Evolutionary conservation across 2,888 invertebrate species (phyloP).

Genomic region (Athalia cordata): DNA sequence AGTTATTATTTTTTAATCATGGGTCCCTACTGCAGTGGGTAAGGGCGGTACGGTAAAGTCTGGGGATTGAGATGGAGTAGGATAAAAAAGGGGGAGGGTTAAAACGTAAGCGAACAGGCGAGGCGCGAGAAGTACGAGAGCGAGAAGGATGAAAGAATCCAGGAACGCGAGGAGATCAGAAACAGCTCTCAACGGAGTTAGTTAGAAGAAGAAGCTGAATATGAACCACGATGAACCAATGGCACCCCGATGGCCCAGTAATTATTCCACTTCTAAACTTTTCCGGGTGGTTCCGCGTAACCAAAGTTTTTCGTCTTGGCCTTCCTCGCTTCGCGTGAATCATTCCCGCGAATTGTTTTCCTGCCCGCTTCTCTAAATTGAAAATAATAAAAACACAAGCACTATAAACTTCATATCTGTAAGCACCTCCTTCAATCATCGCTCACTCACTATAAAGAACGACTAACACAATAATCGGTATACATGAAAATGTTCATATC

Average conservation of each 20-base stretch:
- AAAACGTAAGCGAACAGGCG: not conserved
- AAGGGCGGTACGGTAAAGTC: not conserved
- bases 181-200: slow-evolving; percentile 21
- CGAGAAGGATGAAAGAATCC: not conserved
- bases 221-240: slow-evolving; percentile 34
- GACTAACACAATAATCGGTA: too few relatives aligned
- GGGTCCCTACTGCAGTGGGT: slow-evolving; percentile 9
- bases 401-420: too few relatives aligned
- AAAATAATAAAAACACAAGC: too few relatives aligned
- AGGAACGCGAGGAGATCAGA: slow-evolving; percentile 14
- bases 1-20: slow-evolving; percentile 44
- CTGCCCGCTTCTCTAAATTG: too few relatives aligned
- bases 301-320: slow-evolving; percentile 3
- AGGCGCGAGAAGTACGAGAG: not conserved
- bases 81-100: not conserved
- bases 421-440: too few relatives aligned
- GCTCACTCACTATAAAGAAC: too few relatives aligned
- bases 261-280: slow-evolving; percentile 43
- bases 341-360: too few relatives aligned
- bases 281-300: slow-evolving; percentile 6
- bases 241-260: slow-evolving; percentile 41
- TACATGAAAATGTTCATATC: too few relatives aligned
- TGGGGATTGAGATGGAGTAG: slow-evolving; percentile 10
- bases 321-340: too few relatives aligned
- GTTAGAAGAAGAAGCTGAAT: slow-evolving; percentile 10